Conservation (phyloP, 2,113 vertebrate species). For the Tapirus terrestris region DNA sequence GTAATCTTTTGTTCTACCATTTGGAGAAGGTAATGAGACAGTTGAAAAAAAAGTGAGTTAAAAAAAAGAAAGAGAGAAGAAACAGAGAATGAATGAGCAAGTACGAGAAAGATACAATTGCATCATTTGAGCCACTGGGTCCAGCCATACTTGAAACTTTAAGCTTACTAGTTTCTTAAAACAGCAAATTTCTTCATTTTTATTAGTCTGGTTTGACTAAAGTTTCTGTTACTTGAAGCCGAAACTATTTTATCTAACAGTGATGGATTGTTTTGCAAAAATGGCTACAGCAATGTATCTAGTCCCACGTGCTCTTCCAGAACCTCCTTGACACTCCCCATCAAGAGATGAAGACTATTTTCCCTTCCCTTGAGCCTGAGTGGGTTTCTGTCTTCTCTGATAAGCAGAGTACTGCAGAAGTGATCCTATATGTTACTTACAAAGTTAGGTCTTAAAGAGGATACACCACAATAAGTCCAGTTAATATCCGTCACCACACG, state of each 20-base stretch:
- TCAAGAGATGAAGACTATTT: neutral
- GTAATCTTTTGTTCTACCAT: neutral
- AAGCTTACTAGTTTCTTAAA: neutral
- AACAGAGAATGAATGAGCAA: neutral
- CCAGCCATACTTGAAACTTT: neutral
- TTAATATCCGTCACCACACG: no score
- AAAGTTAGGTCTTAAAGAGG: neutral
- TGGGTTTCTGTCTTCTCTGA: neutral
- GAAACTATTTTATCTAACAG: neutral
- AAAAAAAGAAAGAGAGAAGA: neutral
- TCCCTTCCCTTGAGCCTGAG: neutral
- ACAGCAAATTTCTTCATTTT: neutral
- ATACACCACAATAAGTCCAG: no score
- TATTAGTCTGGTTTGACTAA: neutral
- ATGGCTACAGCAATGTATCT: neutral
- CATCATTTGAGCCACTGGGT: neutral
- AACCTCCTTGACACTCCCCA: neutral
- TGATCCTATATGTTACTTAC: neutral
- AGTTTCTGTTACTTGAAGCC: neutral
- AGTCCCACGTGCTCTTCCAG: neutral
- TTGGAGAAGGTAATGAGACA: neutral
- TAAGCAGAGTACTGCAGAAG: neutral
- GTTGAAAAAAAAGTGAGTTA: neutral
- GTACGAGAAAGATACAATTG: neutral
- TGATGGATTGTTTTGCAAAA: neutral